Percentiles rank a stretch among this genome's conserved stretches.
phyloP scores from a whole-genome alignment of 2,113 vertebrate species.

The Sialia sialis region DNA sequence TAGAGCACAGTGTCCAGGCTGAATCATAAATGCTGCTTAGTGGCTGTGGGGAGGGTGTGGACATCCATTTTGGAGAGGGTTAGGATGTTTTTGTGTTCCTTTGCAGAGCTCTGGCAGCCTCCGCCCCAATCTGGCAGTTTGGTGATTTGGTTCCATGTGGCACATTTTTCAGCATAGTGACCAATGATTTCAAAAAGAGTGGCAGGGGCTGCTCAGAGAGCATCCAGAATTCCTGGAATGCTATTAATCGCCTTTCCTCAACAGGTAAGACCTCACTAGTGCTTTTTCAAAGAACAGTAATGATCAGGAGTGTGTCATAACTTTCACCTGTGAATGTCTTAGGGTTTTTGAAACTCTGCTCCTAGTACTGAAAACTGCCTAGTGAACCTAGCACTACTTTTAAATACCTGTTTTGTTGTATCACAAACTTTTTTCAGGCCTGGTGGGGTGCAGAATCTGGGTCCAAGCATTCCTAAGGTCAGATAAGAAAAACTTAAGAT shows the following conservation, averaged over 20 bases:
- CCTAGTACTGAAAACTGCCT: neutral
- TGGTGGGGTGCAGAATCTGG: neutral
- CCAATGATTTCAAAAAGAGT: constrained; percentile 82
- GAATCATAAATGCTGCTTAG: neutral
- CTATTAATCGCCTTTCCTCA: constrained; percentile 78
- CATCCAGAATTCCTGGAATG: constrained; percentile 86
- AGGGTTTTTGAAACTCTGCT: neutral
- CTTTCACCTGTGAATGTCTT: neutral
- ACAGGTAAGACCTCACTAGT: constrained; percentile 70
- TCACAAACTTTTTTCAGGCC: neutral
- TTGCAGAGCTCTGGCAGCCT: constrained; percentile 89
- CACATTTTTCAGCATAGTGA: constrained; percentile 84
- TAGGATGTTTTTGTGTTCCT: neutral
- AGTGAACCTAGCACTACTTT: neutral
- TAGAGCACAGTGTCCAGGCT: neutral
- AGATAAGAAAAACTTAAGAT: neutral
- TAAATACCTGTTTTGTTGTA: neutral
- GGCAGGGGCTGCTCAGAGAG: constrained; percentile 80
- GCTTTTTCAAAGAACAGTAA: neutral
- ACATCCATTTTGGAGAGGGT: neutral
- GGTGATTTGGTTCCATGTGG: constrained; percentile 84
- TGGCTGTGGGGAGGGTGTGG: neutral
- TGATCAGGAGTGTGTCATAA: neutral
- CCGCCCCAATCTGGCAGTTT: constrained; percentile 96
- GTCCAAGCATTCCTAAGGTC: neutral